These are phyloP conservation scores for Pionites leucogaster DNA, from an alignment of 2,113 vertebrate genomes.

Conservation along the genomic window DNA sequence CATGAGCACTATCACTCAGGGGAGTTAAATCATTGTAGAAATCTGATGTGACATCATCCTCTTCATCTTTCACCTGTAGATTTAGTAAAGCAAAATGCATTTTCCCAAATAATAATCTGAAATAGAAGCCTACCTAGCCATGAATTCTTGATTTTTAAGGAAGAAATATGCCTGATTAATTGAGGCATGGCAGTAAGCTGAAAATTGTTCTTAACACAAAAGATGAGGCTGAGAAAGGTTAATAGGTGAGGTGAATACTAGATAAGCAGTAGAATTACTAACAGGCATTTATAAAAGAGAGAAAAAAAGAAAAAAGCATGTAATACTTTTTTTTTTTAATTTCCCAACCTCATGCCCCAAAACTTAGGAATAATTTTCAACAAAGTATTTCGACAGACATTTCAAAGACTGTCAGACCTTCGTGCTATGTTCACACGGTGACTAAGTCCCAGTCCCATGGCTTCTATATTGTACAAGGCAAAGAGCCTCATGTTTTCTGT, in stretches of 20 bases:
- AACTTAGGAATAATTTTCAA: not conserved
- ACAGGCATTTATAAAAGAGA: not conserved
- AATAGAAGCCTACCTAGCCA: not conserved
- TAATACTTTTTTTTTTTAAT: not conserved
- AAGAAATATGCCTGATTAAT: not conserved
- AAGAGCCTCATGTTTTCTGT: not conserved
- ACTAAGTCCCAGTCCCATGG: not conserved
- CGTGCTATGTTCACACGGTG: not conserved
- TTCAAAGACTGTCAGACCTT: not conserved
- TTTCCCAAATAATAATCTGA: not conserved
- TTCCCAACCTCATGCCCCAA: not conserved
- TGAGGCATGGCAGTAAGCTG: not conserved
- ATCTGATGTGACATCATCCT: constrained; percentile 73
- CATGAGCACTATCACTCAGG: not conserved
- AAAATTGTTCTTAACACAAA: not conserved
- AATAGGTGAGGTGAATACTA: not conserved
- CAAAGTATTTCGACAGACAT: not conserved
- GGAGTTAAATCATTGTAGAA: constrained; percentile 69
- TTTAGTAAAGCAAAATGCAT: not conserved
- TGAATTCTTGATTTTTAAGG: not conserved
- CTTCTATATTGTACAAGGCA: not conserved
- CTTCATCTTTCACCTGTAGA: constrained; percentile 77
- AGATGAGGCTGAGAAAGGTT: not conserved
- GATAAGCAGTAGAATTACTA: not conserved
- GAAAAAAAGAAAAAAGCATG: not conserved